Evolutionary conservation across 2,797 vertebrate species (phyloP).

Genomic region (Amniataba percoides): DNA sequence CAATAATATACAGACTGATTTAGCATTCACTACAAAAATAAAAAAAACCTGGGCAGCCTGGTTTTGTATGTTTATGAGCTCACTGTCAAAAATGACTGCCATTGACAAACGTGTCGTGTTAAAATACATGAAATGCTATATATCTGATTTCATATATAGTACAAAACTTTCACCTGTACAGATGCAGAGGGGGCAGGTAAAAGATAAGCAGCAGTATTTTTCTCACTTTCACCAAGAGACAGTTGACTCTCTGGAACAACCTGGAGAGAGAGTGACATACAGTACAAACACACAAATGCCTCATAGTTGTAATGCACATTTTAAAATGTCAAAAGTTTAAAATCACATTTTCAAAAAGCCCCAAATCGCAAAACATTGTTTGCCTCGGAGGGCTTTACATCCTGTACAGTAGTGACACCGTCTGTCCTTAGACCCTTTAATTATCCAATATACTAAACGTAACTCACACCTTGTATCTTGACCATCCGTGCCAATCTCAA

Average conservation of each 20-base stretch:
- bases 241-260: conserved; percentile 92
- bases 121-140: neutral
- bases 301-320: neutral
- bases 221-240: conserved; percentile 76
- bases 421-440: too few relatives aligned
- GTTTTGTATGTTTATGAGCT: neutral
- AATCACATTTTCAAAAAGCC: too few relatives aligned
- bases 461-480: neutral
- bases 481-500: neutral
- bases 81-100: neutral
- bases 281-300: neutral
- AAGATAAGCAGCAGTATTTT: conserved; percentile 59
- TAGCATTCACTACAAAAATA: neutral
- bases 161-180: conserved; percentile 54
- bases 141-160: neutral
- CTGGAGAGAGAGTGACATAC: conserved; percentile 69
- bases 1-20: neutral
- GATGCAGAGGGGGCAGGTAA: conserved; percentile 37
- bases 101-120: neutral
- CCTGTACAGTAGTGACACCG: too few relatives aligned
- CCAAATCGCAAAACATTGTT: too few relatives aligned
- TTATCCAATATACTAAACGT: neutral
- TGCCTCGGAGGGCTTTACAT: too few relatives aligned
- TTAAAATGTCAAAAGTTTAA: too few relatives aligned
- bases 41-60: neutral